A percentile compares a stretch with the other conserved stretches of the same genome.
Evolutionary conservation across 2,797 vertebrate genomes (phyloP).

Genomic region (Sebastes steindachneri): DNA sequence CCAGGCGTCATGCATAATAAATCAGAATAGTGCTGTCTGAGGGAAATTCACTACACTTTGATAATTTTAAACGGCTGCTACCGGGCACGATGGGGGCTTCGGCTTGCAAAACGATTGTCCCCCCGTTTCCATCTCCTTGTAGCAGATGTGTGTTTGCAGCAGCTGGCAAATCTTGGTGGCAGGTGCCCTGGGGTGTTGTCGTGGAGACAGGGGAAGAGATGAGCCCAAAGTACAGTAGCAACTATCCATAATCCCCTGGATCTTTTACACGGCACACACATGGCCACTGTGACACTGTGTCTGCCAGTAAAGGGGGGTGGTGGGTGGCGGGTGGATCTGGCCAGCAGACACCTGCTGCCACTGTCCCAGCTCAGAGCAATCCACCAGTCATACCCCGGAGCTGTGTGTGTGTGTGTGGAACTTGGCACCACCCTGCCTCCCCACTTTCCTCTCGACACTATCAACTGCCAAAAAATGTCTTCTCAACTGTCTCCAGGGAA

Average conservation of each 20-base stretch:
- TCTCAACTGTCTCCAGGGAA: not conserved
- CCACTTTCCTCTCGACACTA: not conserved
- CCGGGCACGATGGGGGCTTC: not conserved
- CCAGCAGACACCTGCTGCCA: slow-evolving; percentile 36
- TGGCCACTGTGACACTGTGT: not conserved
- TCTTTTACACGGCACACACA: not conserved
- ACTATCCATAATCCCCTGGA: not conserved
- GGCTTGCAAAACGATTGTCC: not conserved
- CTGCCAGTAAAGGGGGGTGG: not conserved
- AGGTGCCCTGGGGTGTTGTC: slow-evolving; percentile 1
- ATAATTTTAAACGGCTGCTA: slow-evolving; percentile 9
- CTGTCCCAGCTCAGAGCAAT: slow-evolving; percentile 18
- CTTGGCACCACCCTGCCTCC: not conserved
- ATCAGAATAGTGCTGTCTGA: not conserved
- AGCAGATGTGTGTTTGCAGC: slow-evolving; percentile 33
- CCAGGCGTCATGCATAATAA: slow-evolving; percentile 1
- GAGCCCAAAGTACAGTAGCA: slow-evolving; percentile 29
- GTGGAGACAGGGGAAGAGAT: not conserved
- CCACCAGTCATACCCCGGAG: not conserved
- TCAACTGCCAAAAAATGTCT: slow-evolving; percentile 18
- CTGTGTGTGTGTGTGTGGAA: not conserved
- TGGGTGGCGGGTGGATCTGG: not conserved
- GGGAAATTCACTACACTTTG: slow-evolving; percentile 3
- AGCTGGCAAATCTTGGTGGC: slow-evolving; percentile 11
- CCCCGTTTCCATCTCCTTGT: not conserved